Evolutionary conservation across 1,140 invertebrate genomes (phyloP).

Genomic region (Trichonephila inaurata): DNA sequence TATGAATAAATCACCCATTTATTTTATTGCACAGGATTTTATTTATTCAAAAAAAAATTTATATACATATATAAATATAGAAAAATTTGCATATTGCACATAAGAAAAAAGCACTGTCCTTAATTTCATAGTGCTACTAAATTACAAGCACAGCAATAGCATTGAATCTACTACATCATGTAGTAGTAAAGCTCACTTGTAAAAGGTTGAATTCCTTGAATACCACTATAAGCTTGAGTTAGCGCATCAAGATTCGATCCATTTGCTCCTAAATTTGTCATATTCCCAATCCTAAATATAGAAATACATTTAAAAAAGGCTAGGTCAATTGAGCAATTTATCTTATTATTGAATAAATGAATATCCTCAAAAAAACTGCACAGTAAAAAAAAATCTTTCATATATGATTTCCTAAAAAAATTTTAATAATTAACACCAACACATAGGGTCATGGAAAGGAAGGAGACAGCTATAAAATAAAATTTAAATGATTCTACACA

Average conservation of each 20-base stretch:
- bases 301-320: neutral
- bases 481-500: too few species aligned
- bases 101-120: neutral
- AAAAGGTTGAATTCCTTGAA: constrained; percentile 80
- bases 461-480: too few species aligned
- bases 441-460: too few species aligned
- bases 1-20: neutral
- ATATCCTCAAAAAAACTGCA: too few species aligned
- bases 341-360: neutral
- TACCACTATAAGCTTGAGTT: constrained; percentile 84
- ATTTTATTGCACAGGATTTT: neutral
- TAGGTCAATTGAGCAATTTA: too few species aligned
- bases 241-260: constrained; percentile 83
- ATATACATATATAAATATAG: too few species aligned
- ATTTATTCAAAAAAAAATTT: neutral
- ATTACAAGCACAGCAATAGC: neutral
- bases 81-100: neutral
- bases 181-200: constrained; percentile 84
- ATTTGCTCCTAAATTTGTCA: constrained; percentile 78
- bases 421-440: too few species aligned
- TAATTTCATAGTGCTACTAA: neutral
- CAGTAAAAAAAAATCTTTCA: too few species aligned
- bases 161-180: constrained; percentile 75
- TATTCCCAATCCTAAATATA: constrained; percentile 79
- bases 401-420: too few species aligned